Base-by-base conservation (phyloP, 1,140 invertebrate species). In the Hermetia illucens region DNA sequence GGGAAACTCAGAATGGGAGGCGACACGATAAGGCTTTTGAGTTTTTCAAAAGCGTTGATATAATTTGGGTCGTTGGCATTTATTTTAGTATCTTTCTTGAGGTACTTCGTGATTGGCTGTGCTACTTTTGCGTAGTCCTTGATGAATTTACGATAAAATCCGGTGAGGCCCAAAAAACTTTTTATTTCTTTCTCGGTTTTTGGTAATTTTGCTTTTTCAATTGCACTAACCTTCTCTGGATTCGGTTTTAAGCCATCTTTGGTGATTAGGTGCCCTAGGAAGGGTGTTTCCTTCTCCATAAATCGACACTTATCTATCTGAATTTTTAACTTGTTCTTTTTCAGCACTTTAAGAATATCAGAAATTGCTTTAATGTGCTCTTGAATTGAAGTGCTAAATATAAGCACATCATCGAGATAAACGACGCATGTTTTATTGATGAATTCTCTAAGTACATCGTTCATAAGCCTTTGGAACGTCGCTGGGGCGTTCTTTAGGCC, bases 251-350 rank as follows among this genome's bases (percentile, higher is more conserved):
- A 50, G 21, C 64, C 62, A 29, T 63, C 35, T 13, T 44, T 42
- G 10, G 50, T 46, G 15, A 68, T 52, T 2, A 61, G 40, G 44
- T 65, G 63, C 5, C 66, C 65, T 29, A 69, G 43, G 45, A 64
- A 64, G 10, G 46, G 33, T n/a, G 64, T 49, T 54, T 64, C 55
- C 33, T 53, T 45, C 6, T 13, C 6, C 6, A 33, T 8, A 37
- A 56, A 53, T 35, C 36, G 16, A 22, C 44, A 55, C 39, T 56
- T 53, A 39, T 36, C 21, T n/a, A 38, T 21, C 17, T 50, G 34
- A 21, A 49, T 13, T 32, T 47, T 44, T 40, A 49, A 39, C 22
- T 49, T 46, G 9, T 22, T 18, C 31, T 40, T 19, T 27, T 36
- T 20, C 5, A 69, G 39, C 40, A 45, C 42, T 6, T 53, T 21